Evolutionary conservation across 2,113 vertebrate species (phyloP).

Genomic region (Phylloscopus trochilus): DNA sequence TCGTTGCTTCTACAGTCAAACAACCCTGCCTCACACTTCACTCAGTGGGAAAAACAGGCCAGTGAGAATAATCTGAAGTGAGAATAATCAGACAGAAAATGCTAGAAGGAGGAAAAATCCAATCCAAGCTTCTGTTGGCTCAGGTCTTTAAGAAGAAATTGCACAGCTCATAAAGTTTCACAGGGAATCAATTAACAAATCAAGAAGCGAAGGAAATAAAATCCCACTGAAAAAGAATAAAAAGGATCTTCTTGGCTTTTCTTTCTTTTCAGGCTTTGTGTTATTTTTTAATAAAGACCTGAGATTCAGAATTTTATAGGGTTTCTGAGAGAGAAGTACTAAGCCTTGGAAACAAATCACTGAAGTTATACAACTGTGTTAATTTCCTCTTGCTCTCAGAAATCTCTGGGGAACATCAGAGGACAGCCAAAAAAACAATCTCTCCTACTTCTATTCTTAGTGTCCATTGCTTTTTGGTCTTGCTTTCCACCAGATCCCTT

Average conservation of each 20-base stretch:
- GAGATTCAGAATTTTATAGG: not conserved
- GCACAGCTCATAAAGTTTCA: not conserved
- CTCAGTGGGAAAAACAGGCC: not conserved
- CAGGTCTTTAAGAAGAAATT: not conserved
- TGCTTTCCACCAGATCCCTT: not conserved
- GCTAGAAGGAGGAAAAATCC: not conserved
- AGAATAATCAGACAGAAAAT: not conserved
- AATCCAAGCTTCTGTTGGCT: not conserved
- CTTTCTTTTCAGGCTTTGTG: not conserved
- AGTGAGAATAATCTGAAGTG: too few relatives aligned
- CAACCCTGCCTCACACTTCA: not conserved
- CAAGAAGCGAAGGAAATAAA: not conserved
- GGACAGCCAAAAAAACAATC: not conserved
- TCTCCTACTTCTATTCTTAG: not conserved
- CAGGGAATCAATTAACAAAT: slow-evolving; percentile 5
- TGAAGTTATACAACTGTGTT: not conserved
- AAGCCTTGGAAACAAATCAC: not conserved
- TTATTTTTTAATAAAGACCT: not conserved
- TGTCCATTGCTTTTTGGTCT: not conserved
- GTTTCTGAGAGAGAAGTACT: not conserved
- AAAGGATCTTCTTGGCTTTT: not conserved
- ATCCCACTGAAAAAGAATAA: not conserved
- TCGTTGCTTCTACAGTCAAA: not conserved
- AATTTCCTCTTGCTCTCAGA: not conserved
- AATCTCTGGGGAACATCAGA: not conserved